A percentile compares a stretch with the other conserved stretches of the same genome.
Conservation (phyloP, 2,797 vertebrate species). For the Rhinogobio ventralis region DNA sequence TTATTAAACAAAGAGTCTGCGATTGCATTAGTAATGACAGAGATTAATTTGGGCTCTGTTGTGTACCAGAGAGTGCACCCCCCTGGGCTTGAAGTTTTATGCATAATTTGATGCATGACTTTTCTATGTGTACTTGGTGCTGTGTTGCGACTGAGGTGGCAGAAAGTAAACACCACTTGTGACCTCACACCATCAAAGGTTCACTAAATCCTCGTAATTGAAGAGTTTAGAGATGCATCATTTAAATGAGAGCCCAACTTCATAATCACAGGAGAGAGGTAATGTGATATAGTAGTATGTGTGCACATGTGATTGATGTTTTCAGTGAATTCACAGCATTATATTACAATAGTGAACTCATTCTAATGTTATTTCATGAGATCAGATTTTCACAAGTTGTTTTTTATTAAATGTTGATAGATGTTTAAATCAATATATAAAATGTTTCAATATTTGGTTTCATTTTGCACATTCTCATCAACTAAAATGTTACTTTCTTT, state of each 20-base stretch:
- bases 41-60: slow-evolving; percentile 87
- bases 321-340: not conserved
- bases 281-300: not conserved
- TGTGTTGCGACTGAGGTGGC: slow-evolving; percentile 55
- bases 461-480: too few relatives aligned
- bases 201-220: slow-evolving; percentile 55
- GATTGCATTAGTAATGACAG: slow-evolving; percentile 87
- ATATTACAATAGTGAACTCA: not conserved
- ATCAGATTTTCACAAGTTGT: not conserved
- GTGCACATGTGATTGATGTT: not conserved
- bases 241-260: slow-evolving; percentile 45
- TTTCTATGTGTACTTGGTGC: slow-evolving; percentile 62
- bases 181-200: slow-evolving; percentile 50
- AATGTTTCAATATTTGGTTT: too few relatives aligned
- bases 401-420: not conserved
- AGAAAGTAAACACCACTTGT: slow-evolving; percentile 62
- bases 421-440: not conserved
- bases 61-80: slow-evolving; percentile 82
- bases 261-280: slow-evolving; percentile 27
- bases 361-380: not conserved
- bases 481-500: too few relatives aligned
- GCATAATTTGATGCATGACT: slow-evolving; percentile 68
- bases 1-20: slow-evolving; percentile 90
- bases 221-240: slow-evolving; percentile 32
- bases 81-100: slow-evolving; percentile 67